Base-by-base conservation (phyloP, 2,888 invertebrate genomes). In the Andricus quercusramuli region DNA sequence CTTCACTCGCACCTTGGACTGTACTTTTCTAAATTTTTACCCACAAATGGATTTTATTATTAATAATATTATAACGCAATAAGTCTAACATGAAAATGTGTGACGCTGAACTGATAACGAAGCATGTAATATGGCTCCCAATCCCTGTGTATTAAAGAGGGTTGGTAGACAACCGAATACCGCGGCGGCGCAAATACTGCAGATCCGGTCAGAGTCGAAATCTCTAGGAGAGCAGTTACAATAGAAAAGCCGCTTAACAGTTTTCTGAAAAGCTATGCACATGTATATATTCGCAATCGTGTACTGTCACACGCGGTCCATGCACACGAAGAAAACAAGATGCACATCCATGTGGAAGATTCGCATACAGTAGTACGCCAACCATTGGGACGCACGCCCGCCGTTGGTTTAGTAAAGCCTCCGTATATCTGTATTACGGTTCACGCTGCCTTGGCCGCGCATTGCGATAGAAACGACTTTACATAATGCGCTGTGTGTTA, bases 401-500 rank as follows among this genome's bases (percentile, higher is more conserved):
- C 64, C 29, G 32, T 56, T 74, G 74, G 32, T 56, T 70, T 56
- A 29, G 56, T 32, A 74, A 74, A 74, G 74, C 74, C 74, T 74
- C n/a, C 74, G 32, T 74, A 74, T 56, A 51, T 74, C 56, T 56
- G 74, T 74, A 74, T 74, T 74, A 74, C n/a, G 74, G 51, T 74
- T 74, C 74, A 74, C 56, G 74, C 74, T 74, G n/a, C 32, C 74
- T 74, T 74, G 56, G 74, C 20, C 74, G 67, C 79, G 83, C 78
- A 79, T 80, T 79, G 79, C 80, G 77, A 80, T 78, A 77, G 78
- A 81, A 79, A 83, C 80, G 83, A 83, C 80, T 85, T 85, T 84
- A 79, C 84, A 85, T 85, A 84, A 85, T 83, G 79, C 79, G 59
- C 78, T 79, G 66, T 81, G 79, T 81, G 80, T 81, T 81, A 84